phyloP scores from a whole-genome alignment of 1,140 invertebrate genomes.

The Colletes latitarsis region DNA sequence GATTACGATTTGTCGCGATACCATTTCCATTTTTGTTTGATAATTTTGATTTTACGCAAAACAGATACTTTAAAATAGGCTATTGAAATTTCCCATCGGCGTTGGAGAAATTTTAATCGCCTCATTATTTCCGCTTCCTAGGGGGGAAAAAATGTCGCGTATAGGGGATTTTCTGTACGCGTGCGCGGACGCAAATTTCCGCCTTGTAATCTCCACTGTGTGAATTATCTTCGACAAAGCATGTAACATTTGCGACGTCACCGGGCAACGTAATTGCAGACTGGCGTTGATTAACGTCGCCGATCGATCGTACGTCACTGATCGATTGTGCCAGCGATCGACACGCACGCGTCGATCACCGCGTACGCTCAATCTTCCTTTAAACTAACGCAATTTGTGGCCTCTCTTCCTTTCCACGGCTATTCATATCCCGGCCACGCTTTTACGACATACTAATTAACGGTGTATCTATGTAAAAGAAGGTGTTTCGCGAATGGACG shows the following conservation, averaged over 20 bases:
- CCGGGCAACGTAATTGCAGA: slow-evolving; percentile 28
- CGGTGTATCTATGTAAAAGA: not conserved
- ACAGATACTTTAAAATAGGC: no score
- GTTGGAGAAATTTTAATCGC: not conserved
- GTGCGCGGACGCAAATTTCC: not conserved
- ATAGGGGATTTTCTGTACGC: not conserved
- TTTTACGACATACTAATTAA: not conserved
- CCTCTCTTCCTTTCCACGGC: not conserved
- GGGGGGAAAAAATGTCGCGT: not conserved
- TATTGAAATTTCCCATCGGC: not conserved
- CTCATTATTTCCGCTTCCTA: not conserved
- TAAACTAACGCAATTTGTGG: slow-evolving; percentile 27
- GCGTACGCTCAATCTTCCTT: slow-evolving; percentile 10
- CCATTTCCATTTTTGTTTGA: no score
- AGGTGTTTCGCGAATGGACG: not conserved
- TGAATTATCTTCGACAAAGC: slow-evolving; percentile 38
- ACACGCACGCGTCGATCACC: not conserved
- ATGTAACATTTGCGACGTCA: slow-evolving; percentile 6
- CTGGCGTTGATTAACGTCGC: slow-evolving; percentile 35
- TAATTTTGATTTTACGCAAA: no score
- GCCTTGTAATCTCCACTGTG: slow-evolving; percentile 10
- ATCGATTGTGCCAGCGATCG: slow-evolving; percentile 21
- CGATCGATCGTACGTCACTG: slow-evolving; percentile 25
- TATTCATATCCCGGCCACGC: not conserved
- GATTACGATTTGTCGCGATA: no score